Evolutionary conservation across 2,797 vertebrate species (phyloP), one percentile per base, ranked within the genome.

Genomic region (Sebastiscus albofasciatus): DNA sequence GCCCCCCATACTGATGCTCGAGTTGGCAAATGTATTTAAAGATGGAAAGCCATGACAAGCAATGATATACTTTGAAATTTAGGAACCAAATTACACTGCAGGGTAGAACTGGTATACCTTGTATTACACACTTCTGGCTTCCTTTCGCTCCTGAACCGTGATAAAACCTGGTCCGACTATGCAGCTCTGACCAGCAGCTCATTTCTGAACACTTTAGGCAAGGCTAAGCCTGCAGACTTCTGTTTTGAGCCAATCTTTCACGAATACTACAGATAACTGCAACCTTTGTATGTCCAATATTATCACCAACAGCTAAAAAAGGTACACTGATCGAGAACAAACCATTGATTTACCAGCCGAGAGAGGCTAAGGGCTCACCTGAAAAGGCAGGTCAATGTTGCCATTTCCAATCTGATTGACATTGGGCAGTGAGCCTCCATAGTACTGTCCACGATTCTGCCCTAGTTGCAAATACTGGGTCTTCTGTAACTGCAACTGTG

Each of bases 371-470:
- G 92, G 92, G 95, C 97, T 97, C 96, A 99, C 98, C 98, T 99
- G 99, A 96, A 99, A 99, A 93, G 99, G 96, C 92, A 99, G 97
- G 94, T 99, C 98, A 97, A 97, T 97, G 90, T 96, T 96, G 95
- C 97, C 96, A 95, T 97, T 99, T 91, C 98, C 99, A 90, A 99
- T 98, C 96, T 99, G 99, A 94, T 99, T 99, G 95, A 99, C 99
- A 89, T 99, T 99, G 96, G 99, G 99, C 95, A 99, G 95, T 79
- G 99, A 99, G 83, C 99, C 99, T 73, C 99, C 99, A 2, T 99
- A 99, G 97, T 97, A 99, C 95, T 99, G 99, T 95, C 97, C 98
- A 83, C 98, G 98, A 93, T 96, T 98, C 88, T 99, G 99, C 92
- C 98, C 98, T 97, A 99, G 96, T 95, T 99, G 99, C 94, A 99